Evolutionary conservation across 2,888 invertebrate species (phyloP), one percentile per base, ranked within the genome.

Genomic region (Aphidius colemani): DNA sequence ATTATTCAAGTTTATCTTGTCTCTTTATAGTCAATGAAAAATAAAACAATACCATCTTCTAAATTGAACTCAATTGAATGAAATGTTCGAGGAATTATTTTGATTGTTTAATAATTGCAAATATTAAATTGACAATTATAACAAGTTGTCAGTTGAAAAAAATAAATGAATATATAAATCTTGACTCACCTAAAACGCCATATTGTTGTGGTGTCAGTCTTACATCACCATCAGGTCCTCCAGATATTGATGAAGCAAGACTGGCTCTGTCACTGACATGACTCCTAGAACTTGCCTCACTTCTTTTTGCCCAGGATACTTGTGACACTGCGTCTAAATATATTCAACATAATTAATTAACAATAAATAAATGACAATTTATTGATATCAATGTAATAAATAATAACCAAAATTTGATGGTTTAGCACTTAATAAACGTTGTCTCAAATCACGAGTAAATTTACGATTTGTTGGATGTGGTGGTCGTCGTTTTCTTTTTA

Each of bases 121-220:
- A 18, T 18, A 2, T 18, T 18, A 2, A 18, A 18, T 18, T 18
- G 13, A 18, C 2, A 1, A 18, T 18, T 18, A 18, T 18, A 18
- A 18, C 13, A 18, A 18, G 13, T 18, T 18, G 13, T 30, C 18
- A 18, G 6, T 45, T 13, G n/a, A 56, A 30, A 40, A 55, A 57
- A 13, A 39, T 30, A 13, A 5, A 43, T 57, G 8, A 49, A 43
- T 57, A 7, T 11, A 43, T 18, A n/a, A 43, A n/a, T 30, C 0
- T n/a, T 62, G 13, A 88, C 90, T 90, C 83, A 92, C 93, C 95
- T 88, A 95, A 91, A 41, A 94, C 92, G 65, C 95, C 95, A 43
- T 95, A 86, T 74, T 95, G 94, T 78, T 94, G 93, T 1, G 95
- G 93, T 4, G 93, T 92, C 45, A 95, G 85, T 67, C 88, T 88